phyloP scores from a whole-genome alignment of 2,888 invertebrate genomes.

The Epinotia bilunana region DNA sequence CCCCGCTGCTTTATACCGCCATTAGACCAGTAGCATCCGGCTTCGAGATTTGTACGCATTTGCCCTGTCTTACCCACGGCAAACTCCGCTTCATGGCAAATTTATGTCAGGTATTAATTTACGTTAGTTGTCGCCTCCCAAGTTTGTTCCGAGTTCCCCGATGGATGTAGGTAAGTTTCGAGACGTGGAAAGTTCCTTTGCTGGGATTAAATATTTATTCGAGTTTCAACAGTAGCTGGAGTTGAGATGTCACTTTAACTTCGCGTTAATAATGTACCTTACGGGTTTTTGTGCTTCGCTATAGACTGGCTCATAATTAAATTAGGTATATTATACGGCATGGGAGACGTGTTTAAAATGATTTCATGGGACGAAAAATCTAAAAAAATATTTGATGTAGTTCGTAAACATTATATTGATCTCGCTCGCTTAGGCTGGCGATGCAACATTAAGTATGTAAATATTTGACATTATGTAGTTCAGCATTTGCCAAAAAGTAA shows the following conservation, averaged over 20 bases:
- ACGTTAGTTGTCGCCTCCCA: slow-evolving; percentile 75
- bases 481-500: too few relatives aligned
- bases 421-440: too few relatives aligned
- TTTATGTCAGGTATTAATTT: slow-evolving; percentile 84
- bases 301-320: slow-evolving; percentile 3
- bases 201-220: slow-evolving; percentile 57
- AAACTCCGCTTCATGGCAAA: slow-evolving; percentile 80
- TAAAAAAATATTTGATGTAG: too few relatives aligned
- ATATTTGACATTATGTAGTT: too few relatives aligned
- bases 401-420: too few relatives aligned
- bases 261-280: slow-evolving; percentile 39
- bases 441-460: too few relatives aligned
- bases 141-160: slow-evolving; percentile 63
- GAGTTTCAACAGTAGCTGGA: slow-evolving; percentile 56
- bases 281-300: slow-evolving; percentile 44
- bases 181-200: slow-evolving; percentile 54
- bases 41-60: slow-evolving; percentile 55
- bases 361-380: background rate
- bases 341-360: background rate
- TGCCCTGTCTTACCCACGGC: slow-evolving; percentile 73
- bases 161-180: slow-evolving; percentile 51
- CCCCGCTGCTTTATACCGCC: slow-evolving; percentile 74
- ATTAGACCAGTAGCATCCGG: slow-evolving; percentile 60
- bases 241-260: slow-evolving; percentile 58
- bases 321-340: background rate